Conservation (phyloP, 2,888 invertebrate genomes). For the Diaprepes abbreviatus region DNA sequence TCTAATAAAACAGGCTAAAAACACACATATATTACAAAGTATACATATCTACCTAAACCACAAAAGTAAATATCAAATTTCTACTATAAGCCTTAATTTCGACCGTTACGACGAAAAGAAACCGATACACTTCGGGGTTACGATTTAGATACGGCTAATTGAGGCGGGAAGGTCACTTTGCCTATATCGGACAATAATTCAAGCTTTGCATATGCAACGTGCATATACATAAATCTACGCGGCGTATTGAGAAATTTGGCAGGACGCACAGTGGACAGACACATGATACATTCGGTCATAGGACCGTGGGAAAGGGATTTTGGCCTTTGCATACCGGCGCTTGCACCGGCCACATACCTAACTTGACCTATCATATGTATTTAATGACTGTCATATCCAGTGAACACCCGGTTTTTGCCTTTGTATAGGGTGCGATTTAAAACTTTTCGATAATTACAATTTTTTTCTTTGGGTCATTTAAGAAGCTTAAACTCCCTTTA, state of each 20-base stretch:
- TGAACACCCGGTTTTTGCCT: conserved; percentile 39
- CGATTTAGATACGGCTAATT: conserved; percentile 42
- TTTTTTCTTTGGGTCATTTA: conserved; percentile 11
- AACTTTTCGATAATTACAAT: conserved; percentile 17
- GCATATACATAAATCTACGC: conserved; percentile 45
- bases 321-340: conserved; percentile 46
- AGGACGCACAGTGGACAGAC: conserved; percentile 47
- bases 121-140: conserved; percentile 36
- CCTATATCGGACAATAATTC: conserved; percentile 38
- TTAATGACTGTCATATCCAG: conserved; percentile 37
- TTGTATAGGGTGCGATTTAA: conserved; percentile 15
- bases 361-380: conserved; percentile 39
- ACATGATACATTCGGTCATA: conserved; percentile 46
- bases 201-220: conserved; percentile 46
- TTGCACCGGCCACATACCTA: conserved; percentile 40
- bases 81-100: conserved; percentile 24
- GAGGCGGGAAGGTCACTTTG: conserved; percentile 35
- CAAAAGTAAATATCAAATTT: conserved; percentile 43
- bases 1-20: not conserved
- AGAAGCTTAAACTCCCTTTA: not conserved
- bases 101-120: conserved; percentile 37
- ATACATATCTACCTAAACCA: conserved; percentile 22
- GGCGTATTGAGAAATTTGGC: conserved; percentile 50
- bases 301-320: conserved; percentile 49
- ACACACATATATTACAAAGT: conserved; percentile 5